Percentiles rank a stretch among this genome's conserved stretches.
Evolutionary conservation across 2,797 vertebrate species (phyloP).

Genomic region (Sebastes reedi): DNA sequence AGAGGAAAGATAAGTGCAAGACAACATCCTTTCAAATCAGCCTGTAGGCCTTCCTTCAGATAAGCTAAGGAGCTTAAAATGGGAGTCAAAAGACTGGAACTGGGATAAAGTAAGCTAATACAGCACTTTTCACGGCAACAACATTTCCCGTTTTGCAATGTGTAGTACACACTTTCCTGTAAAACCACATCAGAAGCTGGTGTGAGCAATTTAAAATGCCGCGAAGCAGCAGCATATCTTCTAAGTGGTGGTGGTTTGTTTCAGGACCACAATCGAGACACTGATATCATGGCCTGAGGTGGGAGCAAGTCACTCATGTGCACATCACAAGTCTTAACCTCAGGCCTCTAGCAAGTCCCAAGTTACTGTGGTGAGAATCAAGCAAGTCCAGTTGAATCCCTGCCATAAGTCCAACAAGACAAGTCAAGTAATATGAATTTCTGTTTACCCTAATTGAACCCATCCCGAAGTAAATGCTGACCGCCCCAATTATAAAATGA

Average conservation of each 20-base stretch:
- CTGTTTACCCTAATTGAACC: no score
- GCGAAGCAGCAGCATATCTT: not conserved
- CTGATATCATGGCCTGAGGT: not conserved
- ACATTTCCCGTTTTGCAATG: not conserved
- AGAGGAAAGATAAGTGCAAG: conserved; percentile 8
- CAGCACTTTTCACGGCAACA: not conserved
- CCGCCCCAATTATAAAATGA: no score
- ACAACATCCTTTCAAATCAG: conserved; percentile 3
- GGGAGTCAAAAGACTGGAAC: conserved; percentile 16
- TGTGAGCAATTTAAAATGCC: not conserved
- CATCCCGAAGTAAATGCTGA: no score
- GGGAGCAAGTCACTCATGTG: no score
- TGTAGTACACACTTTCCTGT: not conserved
- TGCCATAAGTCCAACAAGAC: no score
- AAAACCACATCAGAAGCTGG: not conserved
- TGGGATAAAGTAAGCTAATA: not conserved
- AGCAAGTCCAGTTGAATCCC: no score
- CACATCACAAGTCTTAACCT: no score
- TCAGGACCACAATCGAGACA: not conserved
- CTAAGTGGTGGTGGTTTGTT: not conserved
- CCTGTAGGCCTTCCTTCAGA: not conserved
- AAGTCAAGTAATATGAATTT: no score
- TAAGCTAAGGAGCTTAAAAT: conserved; percentile 15
- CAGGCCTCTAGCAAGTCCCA: no score
- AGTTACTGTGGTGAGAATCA: no score